Base-by-base conservation (phyloP, 2,113 vertebrate species). In the Crotophaga sulcirostris region DNA sequence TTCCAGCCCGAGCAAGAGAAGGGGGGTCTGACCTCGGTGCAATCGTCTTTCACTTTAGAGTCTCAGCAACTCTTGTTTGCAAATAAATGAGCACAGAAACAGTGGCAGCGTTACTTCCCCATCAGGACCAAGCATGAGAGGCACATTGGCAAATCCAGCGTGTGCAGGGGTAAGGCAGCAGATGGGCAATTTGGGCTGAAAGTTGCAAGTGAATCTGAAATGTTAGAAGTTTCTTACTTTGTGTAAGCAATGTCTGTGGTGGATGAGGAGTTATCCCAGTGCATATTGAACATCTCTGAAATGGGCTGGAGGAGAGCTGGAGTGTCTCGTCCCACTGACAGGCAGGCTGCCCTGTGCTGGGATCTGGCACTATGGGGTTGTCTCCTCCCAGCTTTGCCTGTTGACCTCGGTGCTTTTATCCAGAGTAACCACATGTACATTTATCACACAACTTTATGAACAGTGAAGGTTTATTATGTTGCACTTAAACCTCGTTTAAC, bases 401-500 rank as follows among this genome's bases (percentile, higher is more conserved):
- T 94, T 96, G 97, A 97, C 94, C 96, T 92, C 34, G 0, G 86
- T 80, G 93, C 92, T 97, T 97, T 98, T 96, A 96, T 96, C 84
- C 4, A 23, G 94, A 96, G 95, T 97, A 98, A 97, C 94, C 81
- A 91, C 96, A 96, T 16, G 31, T 94, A 92, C 95, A 95, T 98
- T 98, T 96, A 98, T 98, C 97, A 96, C 89, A 66, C 91, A 59
- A 93, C 91, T 98, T 98, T 98, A 98, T 97, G 97, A 98, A 97
- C 96, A 97, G 96, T 98, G 97, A 96, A 98, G 96, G 95, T 98
- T 98, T 98, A 98, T 98, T 98, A 97, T 42, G 2, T 93, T 92
- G 88, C 89, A 96, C 97, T 97, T 98, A 98, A 98, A 97, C 95
- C 97, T 98, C 93, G 6, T 97, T 98, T 98, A 98, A 98, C 97